A percentile compares a stretch with the other conserved stretches of the same genome.
phyloP scores from a whole-genome alignment of 2,888 invertebrate genomes.

The Stenodema calcarata region DNA sequence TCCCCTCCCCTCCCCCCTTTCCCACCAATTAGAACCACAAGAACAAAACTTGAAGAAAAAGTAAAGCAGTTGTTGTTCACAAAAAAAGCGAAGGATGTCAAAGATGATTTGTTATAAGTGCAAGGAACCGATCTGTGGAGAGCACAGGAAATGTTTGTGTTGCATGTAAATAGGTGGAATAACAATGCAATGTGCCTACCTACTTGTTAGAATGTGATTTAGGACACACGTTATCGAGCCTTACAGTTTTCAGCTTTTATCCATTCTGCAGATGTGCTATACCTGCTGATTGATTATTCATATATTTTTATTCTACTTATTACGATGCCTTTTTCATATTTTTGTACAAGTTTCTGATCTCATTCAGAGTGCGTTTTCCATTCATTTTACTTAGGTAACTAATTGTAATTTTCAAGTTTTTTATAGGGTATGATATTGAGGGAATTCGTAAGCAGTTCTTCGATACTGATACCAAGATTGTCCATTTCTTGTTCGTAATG shows the following conservation, averaged over 20 bases:
- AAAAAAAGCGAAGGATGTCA: neutral
- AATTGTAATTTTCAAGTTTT: too few species aligned
- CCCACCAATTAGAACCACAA: too few species aligned
- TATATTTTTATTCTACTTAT: neutral
- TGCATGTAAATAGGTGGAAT: neutral
- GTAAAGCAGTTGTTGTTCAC: neutral
- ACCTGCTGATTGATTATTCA: neutral
- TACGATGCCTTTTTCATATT: neutral
- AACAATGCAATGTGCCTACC: neutral
- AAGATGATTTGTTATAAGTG: neutral
- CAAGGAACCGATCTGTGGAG: neutral
- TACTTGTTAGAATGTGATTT: neutral
- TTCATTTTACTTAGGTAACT: too few species aligned
- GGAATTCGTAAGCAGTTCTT: too few species aligned
- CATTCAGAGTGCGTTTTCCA: too few species aligned
- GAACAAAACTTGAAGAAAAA: neutral
- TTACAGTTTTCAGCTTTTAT: neutral
- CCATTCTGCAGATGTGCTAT: too few species aligned
- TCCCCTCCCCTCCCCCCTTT: too few species aligned
- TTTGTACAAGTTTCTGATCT: neutral
- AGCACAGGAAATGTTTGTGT: neutral
- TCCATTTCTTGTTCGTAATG: neutral
- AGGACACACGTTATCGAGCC: neutral
- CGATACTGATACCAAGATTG: too few species aligned
- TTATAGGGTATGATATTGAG: too few species aligned